phyloP scores from a whole-genome alignment of 2,888 invertebrate species.

The Microplitis deprimator region DNA sequence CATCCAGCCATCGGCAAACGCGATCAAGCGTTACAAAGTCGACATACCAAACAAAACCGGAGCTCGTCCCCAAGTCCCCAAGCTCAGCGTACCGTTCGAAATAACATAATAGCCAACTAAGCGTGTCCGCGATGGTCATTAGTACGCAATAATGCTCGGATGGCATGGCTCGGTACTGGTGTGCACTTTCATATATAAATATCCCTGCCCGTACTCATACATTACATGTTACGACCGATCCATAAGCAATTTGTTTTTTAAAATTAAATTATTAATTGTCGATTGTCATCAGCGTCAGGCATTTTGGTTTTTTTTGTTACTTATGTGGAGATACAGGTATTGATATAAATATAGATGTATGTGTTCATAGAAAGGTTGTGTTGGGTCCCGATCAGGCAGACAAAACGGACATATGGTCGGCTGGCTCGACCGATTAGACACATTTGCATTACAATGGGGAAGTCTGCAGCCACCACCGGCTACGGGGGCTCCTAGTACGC shows the following conservation, averaged over 20 bases:
- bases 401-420: constrained; percentile 69
- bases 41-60: constrained; percentile 25
- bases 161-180: constrained; percentile 49
- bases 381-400: constrained; percentile 18
- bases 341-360: constrained; percentile 8
- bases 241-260: no score
- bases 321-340: background rate
- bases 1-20: background rate
- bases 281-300: no score
- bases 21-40: constrained; percentile 32
- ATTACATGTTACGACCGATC: no score
- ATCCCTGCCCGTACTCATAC: no score
- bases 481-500: constrained; percentile 46
- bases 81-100: constrained; percentile 41
- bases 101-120: constrained; percentile 60
- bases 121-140: constrained; percentile 62
- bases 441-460: constrained; percentile 69
- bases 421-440: constrained; percentile 70
- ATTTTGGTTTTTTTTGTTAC: no score
- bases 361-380: constrained; percentile 8
- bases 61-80: constrained; percentile 4
- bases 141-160: constrained; percentile 61
- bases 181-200: constrained; percentile 41
- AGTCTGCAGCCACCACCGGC: constrained; percentile 62
- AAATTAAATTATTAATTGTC: no score